A percentile compares a stretch with the other conserved stretches of the same genome.
Evolutionary conservation across 2,797 vertebrate genomes (phyloP).

Genomic region (Sphenodon punctatus): DNA sequence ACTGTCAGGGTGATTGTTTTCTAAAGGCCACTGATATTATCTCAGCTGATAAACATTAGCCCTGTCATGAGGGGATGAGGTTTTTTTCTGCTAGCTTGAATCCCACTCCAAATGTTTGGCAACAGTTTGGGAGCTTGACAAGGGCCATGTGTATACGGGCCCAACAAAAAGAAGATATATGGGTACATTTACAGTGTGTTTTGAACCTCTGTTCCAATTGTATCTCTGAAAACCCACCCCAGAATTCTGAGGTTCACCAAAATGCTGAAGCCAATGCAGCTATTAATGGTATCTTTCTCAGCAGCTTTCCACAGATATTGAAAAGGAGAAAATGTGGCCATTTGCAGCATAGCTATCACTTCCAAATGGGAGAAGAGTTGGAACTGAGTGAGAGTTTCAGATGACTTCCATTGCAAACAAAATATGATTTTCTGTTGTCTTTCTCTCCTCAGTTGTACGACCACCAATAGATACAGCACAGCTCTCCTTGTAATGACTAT

Average conservation of each 20-base stretch:
- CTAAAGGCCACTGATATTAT: neutral
- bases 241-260: no score
- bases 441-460: slow-evolving; percentile 8
- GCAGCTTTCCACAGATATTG: neutral
- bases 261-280: no score
- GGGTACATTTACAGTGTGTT: no score
- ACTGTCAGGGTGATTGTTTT: no score
- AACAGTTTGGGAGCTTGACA: neutral
- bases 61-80: neutral
- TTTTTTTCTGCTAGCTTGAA: neutral
- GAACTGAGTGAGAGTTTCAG: neutral
- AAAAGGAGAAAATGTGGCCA: neutral
- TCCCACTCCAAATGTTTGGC: neutral
- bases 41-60: neutral
- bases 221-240: no score
- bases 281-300: neutral
- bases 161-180: neutral
- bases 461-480: slow-evolving; percentile 34
- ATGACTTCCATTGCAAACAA: neutral
- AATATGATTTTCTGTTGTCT: slow-evolving; percentile 14
- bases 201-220: no score
- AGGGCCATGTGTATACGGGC: neutral
- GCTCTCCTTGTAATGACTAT: slow-evolving; percentile 50
- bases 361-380: neutral
- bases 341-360: neutral